Percentiles rank a stretch among this genome's conserved stretches.
phyloP scores from a whole-genome alignment of 2,113 vertebrate genomes.

The Sigmodon hispidus region DNA sequence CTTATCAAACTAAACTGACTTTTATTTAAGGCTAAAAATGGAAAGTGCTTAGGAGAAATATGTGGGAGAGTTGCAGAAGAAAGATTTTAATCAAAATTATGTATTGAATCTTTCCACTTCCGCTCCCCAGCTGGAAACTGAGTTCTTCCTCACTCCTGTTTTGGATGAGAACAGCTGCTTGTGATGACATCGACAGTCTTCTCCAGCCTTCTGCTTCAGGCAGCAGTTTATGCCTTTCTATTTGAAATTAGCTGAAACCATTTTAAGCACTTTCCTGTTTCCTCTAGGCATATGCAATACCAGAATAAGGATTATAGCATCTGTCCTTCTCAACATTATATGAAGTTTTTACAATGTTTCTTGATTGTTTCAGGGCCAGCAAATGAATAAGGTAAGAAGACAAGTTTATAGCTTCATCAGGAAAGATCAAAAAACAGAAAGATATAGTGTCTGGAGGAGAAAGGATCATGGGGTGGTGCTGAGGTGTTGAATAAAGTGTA shows the following conservation, averaged over 20 bases:
- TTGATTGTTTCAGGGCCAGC: constrained; percentile 54
- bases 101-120: constrained; percentile 71
- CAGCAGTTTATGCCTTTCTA: constrained; percentile 72
- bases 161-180: constrained; percentile 76
- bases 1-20: constrained; percentile 45
- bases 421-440: constrained; percentile 12
- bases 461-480: not conserved
- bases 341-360: constrained; percentile 53
- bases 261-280: constrained; percentile 77
- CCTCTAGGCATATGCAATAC: constrained; percentile 62
- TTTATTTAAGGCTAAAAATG: constrained; percentile 49
- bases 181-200: constrained; percentile 72
- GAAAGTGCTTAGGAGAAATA: constrained; percentile 69
- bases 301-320: constrained; percentile 67
- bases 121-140: constrained; percentile 58
- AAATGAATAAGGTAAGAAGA: constrained; percentile 58
- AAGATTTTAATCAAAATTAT: constrained; percentile 76
- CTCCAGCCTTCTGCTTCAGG: constrained; percentile 68
- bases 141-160: constrained; percentile 55
- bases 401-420: not conserved
- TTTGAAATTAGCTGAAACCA: constrained; percentile 70
- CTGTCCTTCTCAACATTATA: constrained; percentile 59
- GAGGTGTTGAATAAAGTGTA: not conserved
- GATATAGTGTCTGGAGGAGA: not conserved
- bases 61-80: constrained; percentile 65